A percentile compares a stretch with the other conserved stretches of the same genome.
Evolutionary conservation across 2,888 invertebrate species (phyloP).

Genomic region (Empis livida): DNA sequence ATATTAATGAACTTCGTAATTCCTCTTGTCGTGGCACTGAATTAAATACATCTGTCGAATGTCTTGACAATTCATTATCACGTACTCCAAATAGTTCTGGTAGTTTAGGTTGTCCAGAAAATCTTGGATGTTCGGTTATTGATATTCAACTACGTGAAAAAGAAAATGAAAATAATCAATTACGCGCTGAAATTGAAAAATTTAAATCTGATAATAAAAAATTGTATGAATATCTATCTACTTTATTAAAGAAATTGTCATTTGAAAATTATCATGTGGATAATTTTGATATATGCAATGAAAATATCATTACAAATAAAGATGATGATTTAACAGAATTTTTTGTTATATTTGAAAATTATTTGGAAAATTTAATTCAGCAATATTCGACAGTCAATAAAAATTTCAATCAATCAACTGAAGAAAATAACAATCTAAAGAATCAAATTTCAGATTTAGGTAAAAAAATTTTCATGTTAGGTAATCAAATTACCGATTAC

Average conservation of each 20-base stretch:
- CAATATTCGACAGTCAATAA: conserved; percentile 14
- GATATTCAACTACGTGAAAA: conserved; percentile 32
- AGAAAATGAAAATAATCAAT: conserved; percentile 24
- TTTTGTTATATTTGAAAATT: conserved; percentile 19
- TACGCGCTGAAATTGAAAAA: conserved; percentile 17
- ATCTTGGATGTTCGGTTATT: conserved; percentile 28
- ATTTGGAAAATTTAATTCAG: conserved; percentile 17
- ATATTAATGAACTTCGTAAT: conserved; percentile 24
- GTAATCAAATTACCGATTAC: background rate
- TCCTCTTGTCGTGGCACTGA: conserved; percentile 19
- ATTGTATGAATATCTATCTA: conserved; percentile 16
- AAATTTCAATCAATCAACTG: conserved; percentile 1
- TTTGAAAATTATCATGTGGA: no score
- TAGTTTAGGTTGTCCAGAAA: conserved; percentile 26
- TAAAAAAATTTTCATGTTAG: background rate
- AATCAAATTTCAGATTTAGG: background rate
- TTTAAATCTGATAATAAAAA: conserved; percentile 15
- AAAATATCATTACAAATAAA: conserved; percentile 11
- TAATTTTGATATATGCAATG: conserved; percentile 13
- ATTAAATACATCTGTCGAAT: conserved; percentile 23
- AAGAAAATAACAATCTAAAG: background rate
- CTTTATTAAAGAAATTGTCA: conserved; percentile 10
- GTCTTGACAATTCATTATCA: conserved; percentile 21
- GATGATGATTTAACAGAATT: conserved; percentile 14
- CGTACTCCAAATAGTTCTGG: conserved; percentile 18